Evolutionary conservation across 2,888 invertebrate genomes (phyloP), one percentile per base, ranked within the genome.

Genomic region (Metacarcinus magister): DNA sequence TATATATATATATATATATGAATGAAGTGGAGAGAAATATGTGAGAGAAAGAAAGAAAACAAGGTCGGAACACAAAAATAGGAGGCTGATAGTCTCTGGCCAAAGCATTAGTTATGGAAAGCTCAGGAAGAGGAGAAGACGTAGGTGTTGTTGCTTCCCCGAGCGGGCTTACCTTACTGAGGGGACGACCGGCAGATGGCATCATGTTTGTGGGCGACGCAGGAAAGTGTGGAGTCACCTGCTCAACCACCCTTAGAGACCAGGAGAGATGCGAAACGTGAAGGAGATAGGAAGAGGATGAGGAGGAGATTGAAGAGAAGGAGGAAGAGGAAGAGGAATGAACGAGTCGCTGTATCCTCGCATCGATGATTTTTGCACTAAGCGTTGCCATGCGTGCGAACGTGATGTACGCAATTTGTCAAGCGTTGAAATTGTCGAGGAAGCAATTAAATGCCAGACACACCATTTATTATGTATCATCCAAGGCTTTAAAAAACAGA

Each of bases 321-420:
- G 87, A 87, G 87, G 87, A 82, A n/a, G 75, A 82, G n/a, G 75
- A 87, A 39, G 87, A 87, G 87, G 39, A n/a, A 87, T 67, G 67
- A 32, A 16, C 82, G 32, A 82, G 82, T 82, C 8, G 82, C 82
- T 32, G 32, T 13, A 32, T 32, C 82, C 82, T 32, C 82, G 32
- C 82, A 13, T 32, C 32, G 82, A 82, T 23, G 82, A 32, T 0
- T 82, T 7, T 82, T 82, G 82, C 82, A 28, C 13, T 32, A 32
- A 32, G 82, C 13, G 82, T 32, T 82, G 75, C 75, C 75, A 75
- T 75, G 75, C 75, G 75, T 75, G 75, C 75, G n/a, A n/a, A n/a
- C 75, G 28, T 75, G 82, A 82, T 82, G 82, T 32, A 82, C 82
- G 32, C 82, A 82, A 82, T 82, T 82, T 82, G 82, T 82, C 82